These are phyloP conservation scores for Ptychochromis oligacanthus DNA, from an alignment of 2,113 vertebrate genomes.

Conservation along the genomic window DNA sequence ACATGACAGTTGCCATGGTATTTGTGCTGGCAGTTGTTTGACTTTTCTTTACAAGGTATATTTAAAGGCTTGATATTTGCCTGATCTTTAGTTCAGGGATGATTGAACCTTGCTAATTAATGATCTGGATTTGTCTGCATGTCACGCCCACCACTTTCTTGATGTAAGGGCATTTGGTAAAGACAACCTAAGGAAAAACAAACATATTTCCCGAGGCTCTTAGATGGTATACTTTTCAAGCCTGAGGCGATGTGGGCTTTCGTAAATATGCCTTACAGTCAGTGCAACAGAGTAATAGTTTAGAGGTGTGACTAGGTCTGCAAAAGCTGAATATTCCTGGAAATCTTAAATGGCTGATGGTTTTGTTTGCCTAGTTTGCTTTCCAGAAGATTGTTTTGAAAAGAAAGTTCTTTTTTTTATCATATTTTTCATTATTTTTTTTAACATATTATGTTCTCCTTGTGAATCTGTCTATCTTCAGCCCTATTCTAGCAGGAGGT, in stretches of 20 bases:
- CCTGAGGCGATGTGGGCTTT: background rate
- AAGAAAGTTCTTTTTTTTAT: too few relatives aligned
- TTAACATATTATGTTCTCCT: too few relatives aligned
- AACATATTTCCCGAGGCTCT: slow-evolving; percentile 23
- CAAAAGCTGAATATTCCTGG: background rate
- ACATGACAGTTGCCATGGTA: slow-evolving; percentile 32
- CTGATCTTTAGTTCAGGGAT: slow-evolving; percentile 14
- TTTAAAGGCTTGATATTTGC: slow-evolving; percentile 43
- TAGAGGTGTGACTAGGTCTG: background rate
- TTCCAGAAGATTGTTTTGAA: background rate
- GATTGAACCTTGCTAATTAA: slow-evolving; percentile 35
- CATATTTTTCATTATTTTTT: too few relatives aligned
- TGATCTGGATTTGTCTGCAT: slow-evolving; percentile 31
- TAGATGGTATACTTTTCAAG: slow-evolving; percentile 8
- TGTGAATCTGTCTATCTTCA: too few relatives aligned
- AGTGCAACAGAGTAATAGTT: background rate
- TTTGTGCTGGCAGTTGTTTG: slow-evolving; percentile 27
- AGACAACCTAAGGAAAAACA: slow-evolving; percentile 15
- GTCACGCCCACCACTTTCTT: slow-evolving; percentile 16
- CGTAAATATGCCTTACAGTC: slow-evolving; percentile 14
- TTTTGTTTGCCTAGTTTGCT: background rate
- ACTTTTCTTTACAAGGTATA: slow-evolving; percentile 15
- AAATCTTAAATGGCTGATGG: background rate
- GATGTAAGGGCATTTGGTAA: slow-evolving; percentile 26
- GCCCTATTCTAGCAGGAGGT: too few relatives aligned